Evolutionary conservation across 37 sponge, comb jelly and placozoan genomes (phyloP).

Genomic region (Geodia barretti): DNA sequence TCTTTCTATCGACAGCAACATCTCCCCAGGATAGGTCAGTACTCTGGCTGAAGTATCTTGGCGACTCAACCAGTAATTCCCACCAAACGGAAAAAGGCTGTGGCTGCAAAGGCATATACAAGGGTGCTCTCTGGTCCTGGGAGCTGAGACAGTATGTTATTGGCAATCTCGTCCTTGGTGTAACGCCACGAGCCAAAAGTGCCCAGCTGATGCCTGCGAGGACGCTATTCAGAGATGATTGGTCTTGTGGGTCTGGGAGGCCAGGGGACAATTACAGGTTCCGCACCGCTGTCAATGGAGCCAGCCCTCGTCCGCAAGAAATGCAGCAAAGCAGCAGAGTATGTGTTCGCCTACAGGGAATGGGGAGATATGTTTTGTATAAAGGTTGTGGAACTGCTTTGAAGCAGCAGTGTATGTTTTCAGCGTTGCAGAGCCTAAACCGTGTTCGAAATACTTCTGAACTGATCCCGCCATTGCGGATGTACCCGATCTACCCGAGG

Average conservation of each 20-base stretch:
- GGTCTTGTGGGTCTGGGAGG: slow-evolving; percentile 6
- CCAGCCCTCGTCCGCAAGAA: background rate
- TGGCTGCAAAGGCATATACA: slow-evolving; percentile 28
- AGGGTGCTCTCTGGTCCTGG: background rate
- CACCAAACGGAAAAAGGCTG: slow-evolving; percentile 47
- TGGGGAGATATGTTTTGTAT: background rate
- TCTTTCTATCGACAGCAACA: background rate
- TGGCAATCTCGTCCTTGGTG: background rate
- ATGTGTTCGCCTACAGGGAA: slow-evolving; percentile 1
- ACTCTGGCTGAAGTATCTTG: background rate
- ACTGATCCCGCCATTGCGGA: slow-evolving; percentile 10
- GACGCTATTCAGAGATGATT: background rate
- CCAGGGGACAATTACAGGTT: background rate
- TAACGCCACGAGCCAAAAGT: background rate
- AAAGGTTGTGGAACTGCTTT: slow-evolving; percentile 10
- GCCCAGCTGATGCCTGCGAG: background rate
- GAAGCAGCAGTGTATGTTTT: slow-evolving; percentile 20
- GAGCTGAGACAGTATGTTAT: background rate
- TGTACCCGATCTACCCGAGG: slow-evolving; percentile 34
- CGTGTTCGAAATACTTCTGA: background rate
- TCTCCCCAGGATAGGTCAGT: slow-evolving; percentile 9
- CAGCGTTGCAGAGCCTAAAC: slow-evolving; percentile 23
- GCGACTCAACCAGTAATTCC: slow-evolving; percentile 14
- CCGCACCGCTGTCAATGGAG: background rate
- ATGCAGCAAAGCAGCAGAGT: background rate